These are phyloP conservation scores for Nesospiza acunhae DNA, from an alignment of 2,113 vertebrate genomes.

Conservation along the genomic window DNA sequence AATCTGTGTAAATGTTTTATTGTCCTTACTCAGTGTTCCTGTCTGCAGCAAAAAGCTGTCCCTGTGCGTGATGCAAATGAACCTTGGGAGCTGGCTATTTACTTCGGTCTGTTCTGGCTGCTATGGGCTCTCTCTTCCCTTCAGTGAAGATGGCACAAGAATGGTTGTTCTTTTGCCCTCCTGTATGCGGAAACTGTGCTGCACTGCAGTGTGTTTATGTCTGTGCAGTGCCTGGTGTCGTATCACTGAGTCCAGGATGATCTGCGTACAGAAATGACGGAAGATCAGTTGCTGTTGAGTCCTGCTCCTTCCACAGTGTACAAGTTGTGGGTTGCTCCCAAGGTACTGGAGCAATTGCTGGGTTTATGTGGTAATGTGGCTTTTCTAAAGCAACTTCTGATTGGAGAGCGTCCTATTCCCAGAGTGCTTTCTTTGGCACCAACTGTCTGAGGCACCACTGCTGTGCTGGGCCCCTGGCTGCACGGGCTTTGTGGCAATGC, in stretches of 20 bases:
- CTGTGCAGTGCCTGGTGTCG: rapidly evolving
- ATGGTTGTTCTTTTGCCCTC: neutral
- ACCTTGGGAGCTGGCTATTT: neutral
- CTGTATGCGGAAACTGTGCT: rapidly evolving
- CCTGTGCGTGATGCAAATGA: neutral
- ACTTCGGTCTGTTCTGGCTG: neutral
- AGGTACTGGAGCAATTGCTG: neutral
- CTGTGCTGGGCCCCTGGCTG: neutral
- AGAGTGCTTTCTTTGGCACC: neutral
- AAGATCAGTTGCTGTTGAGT: neutral
- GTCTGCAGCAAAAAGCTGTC: neutral
- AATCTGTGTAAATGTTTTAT: neutral
- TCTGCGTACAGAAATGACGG: neutral
- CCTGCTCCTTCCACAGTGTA: rapidly evolving
- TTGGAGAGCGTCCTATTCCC: neutral
- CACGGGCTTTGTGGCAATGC: neutral
- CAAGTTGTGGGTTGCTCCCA: neutral
- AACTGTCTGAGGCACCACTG: neutral
- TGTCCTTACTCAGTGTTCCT: neutral
- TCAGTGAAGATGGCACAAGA: neutral
- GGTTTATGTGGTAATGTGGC: neutral
- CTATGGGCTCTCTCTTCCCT: neutral
- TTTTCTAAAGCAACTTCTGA: neutral
- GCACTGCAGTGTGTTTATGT: neutral
- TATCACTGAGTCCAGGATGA: neutral